A percentile compares a stretch with the other conserved stretches of the same genome.
Conservation (phyloP, 2,888 invertebrate genomes). For the Encarsia formosa region DNA sequence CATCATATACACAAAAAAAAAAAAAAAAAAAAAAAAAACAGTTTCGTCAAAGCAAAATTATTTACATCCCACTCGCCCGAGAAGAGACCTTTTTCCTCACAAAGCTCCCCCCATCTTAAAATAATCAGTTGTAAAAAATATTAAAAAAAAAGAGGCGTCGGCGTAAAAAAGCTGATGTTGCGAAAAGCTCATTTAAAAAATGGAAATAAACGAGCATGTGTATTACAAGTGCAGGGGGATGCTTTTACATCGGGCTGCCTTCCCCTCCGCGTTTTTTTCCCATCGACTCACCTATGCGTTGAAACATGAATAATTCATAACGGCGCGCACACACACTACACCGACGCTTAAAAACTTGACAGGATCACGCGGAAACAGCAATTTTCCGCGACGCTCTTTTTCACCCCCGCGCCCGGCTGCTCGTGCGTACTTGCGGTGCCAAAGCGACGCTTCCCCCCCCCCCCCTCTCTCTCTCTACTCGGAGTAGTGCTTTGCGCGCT, state of each 20-base stretch:
- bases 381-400: constrained; percentile 1
- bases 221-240: too few species aligned
- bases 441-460: neutral
- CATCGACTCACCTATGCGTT: constrained; percentile 3
- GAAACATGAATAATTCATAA: constrained; percentile 19
- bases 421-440: neutral
- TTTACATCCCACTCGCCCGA: too few species aligned
- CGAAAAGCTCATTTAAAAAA: neutral
- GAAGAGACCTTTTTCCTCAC: too few species aligned
- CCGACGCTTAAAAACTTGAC: constrained; percentile 12
- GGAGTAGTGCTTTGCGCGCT: too few species aligned
- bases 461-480: too few species aligned
- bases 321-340: constrained; percentile 3
- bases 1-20: too few species aligned
- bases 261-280: neutral
- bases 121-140: too few species aligned
- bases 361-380: constrained; percentile 10
- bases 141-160: too few species aligned
- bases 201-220: neutral
- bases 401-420: neutral
- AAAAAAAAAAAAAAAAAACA: too few species aligned
- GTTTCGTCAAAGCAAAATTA: too few species aligned
- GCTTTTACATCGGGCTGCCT: neutral
- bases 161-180: neutral
- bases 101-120: too few species aligned